phyloP scores from a whole-genome alignment of 2,113 vertebrate species.

The Erinaceus europaeus region DNA sequence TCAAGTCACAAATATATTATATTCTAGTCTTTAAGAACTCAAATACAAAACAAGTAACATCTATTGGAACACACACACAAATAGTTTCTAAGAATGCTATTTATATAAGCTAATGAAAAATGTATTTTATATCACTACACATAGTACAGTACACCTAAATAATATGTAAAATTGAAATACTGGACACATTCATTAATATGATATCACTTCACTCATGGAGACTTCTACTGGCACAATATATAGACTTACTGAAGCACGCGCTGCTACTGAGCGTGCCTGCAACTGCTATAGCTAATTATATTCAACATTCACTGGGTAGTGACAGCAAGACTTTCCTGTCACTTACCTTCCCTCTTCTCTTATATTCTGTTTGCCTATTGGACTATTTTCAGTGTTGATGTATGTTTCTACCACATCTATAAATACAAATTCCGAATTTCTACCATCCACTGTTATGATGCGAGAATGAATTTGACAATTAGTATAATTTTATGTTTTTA shows the following conservation, averaged over 20 bases:
- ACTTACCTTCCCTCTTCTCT: neutral
- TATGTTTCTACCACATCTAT: neutral
- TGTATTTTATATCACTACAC: neutral
- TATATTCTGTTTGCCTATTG: neutral
- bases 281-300: neutral
- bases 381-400: neutral
- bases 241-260: neutral
- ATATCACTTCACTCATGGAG: neutral
- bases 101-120: neutral
- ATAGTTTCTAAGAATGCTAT: neutral
- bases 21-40: neutral
- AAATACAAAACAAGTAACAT: neutral
- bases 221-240: neutral
- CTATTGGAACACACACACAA: neutral
- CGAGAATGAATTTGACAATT: neutral
- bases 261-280: neutral
- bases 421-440: neutral
- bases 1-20: neutral
- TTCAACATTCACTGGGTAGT: neutral
- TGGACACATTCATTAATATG: neutral
- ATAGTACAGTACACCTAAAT: neutral
- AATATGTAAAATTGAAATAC: constrained; percentile 22
- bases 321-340: neutral
- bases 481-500: neutral
- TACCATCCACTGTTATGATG: neutral